A percentile compares a stretch with the other conserved stretches of the same genome.
These are phyloP conservation scores for Platycheirus rosarum DNA, from an alignment of 2,888 invertebrate species.

Conservation along the genomic window DNA sequence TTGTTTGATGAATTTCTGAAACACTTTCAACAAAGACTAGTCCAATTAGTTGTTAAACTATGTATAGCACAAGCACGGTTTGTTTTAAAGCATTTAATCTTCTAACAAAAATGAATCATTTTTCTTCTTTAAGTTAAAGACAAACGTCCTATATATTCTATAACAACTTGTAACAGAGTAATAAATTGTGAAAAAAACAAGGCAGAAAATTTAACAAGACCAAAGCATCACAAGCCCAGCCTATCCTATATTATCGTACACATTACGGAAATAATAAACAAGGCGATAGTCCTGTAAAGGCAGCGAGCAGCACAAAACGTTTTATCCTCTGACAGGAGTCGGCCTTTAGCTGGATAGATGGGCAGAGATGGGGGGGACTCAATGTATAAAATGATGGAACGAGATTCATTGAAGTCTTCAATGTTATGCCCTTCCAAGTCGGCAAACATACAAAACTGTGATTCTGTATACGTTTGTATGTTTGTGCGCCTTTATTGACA, in stretches of 20 bases:
- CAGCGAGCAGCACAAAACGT: slow-evolving; percentile 35
- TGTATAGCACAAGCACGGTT: background rate
- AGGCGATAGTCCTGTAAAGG: slow-evolving; percentile 51
- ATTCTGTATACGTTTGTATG: background rate
- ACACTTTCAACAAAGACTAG: background rate
- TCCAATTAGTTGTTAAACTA: background rate
- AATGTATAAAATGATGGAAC: slow-evolving; percentile 37
- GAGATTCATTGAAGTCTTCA: slow-evolving; percentile 55
- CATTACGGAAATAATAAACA: slow-evolving; percentile 66
- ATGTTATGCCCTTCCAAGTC: slow-evolving; percentile 20
- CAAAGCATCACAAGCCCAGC: slow-evolving; percentile 12
- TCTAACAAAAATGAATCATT: background rate
- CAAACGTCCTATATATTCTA: slow-evolving; percentile 15
- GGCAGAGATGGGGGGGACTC: too few relatives aligned
- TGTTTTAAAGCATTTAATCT: background rate
- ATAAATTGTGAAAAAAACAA: slow-evolving; percentile 25
- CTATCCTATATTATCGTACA: slow-evolving; percentile 55
- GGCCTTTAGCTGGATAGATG: slow-evolving; percentile 14
- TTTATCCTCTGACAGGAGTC: slow-evolving; percentile 58
- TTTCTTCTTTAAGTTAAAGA: background rate
- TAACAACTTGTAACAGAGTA: slow-evolving; percentile 22
- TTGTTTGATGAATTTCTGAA: background rate
- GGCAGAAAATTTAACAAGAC: slow-evolving; percentile 15
- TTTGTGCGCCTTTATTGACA: background rate
- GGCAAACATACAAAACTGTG: slow-evolving; percentile 2